phyloP scores from a whole-genome alignment of 2,888 invertebrate species.

The Chaitophorus viminalis region DNA sequence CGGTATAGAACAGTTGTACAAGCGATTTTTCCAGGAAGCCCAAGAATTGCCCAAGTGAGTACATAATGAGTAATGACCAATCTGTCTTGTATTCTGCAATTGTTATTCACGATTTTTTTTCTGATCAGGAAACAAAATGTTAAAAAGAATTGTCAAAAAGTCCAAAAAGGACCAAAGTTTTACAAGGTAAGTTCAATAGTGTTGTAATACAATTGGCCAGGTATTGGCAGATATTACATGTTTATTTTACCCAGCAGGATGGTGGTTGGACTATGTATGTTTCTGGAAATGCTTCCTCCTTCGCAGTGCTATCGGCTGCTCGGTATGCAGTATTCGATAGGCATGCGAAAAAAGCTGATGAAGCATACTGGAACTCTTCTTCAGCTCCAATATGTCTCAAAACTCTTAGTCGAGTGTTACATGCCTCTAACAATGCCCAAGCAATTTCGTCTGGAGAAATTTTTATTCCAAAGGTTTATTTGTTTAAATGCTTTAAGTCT shows the following conservation, averaged over 20 bases:
- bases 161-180: slow-evolving; percentile 38
- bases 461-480: slow-evolving; percentile 45
- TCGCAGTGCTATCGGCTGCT: slow-evolving; percentile 54
- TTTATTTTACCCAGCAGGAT: slow-evolving; percentile 22
- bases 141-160: slow-evolving; percentile 40
- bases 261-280: slow-evolving; percentile 58
- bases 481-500: neutral
- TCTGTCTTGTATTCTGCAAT: neutral
- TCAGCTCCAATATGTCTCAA: slow-evolving; percentile 53
- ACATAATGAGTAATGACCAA: neutral
- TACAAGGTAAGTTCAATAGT: slow-evolving; percentile 19
- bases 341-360: slow-evolving; percentile 44
- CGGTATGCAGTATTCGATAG: slow-evolving; percentile 56
- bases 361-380: slow-evolving; percentile 53
- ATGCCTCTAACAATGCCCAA: slow-evolving; percentile 11
- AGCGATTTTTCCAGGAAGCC: slow-evolving; percentile 58
- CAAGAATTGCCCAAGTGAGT: slow-evolving; percentile 56
- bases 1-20: slow-evolving; percentile 56
- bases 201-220: neutral
- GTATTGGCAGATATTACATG: neutral
- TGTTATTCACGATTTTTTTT: neutral
- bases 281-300: slow-evolving; percentile 53
- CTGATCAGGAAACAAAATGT: neutral
- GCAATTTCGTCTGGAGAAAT: slow-evolving; percentile 24
- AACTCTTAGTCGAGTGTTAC: slow-evolving; percentile 35